Base-by-base conservation (phyloP, 2,888 invertebrate species). In the Macroteleia sp. region DNA sequence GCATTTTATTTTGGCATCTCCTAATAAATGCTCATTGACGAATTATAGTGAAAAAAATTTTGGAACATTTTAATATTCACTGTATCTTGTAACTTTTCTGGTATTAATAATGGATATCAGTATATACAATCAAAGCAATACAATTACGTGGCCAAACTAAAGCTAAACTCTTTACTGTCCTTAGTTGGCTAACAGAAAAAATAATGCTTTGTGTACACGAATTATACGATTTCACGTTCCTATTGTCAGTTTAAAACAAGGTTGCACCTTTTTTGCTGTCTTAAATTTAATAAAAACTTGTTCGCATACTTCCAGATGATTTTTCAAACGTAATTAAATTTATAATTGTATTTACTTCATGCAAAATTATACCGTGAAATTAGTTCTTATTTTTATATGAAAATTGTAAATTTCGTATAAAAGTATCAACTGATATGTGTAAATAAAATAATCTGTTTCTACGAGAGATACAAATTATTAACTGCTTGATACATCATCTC, bases 1-100 rank as follows among this genome's bases (percentile, higher is more conserved):
- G 80, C 79, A 73, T 80, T 82, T 83, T 81, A 82, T 82, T 84
- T 83, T 82, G 82, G 83, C 80, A 83, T 83, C 82, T 52, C 54
- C 16, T 4, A 22, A 56, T n/a, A 3, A 52, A 42, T 54, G 61
- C 59, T 59, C 50, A 70, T n/a, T n/a, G n/a, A n/a, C n/a, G n/a
- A n/a, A n/a, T n/a, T n/a, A n/a, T n/a, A n/a, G 46, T 20, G 32
- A 42, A 36, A 34, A 22, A 41, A 17, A 66, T 44, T 20, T 59
- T 59, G 9, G 5, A 4, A 16, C 19, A 5, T 42, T 28, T 57
- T 20, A n/a, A 25, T 1, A 25, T 20, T 48, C 28, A 48, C 30
- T 48, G 16, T 46, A 10, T 25, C 14, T 14, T 14, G 17, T n/a
- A 17, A 19, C 12, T 17, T 32, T 12, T 5, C 34, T 20, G 20